Conservation (phyloP, 2,888 invertebrate species). For the Noctua janthina region DNA sequence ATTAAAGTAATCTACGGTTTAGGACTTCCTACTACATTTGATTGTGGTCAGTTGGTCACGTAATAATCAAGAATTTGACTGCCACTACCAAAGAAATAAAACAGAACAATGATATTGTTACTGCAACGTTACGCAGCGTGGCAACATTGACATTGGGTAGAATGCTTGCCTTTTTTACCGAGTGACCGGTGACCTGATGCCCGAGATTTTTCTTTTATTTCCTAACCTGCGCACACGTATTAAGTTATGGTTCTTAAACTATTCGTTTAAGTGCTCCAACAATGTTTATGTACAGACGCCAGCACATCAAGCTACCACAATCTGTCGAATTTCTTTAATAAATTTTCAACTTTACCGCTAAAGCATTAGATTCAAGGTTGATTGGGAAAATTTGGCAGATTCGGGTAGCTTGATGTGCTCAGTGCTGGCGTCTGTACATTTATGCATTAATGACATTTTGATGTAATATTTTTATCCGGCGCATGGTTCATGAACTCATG, state of each 20-base stretch:
- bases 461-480: not conserved
- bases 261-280: not conserved
- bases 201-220: conserved; percentile 30
- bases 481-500: not conserved
- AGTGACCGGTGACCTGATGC: conserved; percentile 29
- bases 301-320: too few relatives aligned
- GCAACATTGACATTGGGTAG: conserved; percentile 53
- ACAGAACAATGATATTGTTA: conserved; percentile 22
- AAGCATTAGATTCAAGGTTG: too few relatives aligned
- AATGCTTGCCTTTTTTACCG: conserved; percentile 8
- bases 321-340: too few relatives aligned
- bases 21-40: conserved; percentile 32
- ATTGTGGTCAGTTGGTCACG: conserved; percentile 10
- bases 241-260: not conserved
- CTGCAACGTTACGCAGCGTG: conserved; percentile 17
- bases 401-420: too few relatives aligned
- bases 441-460: not conserved
- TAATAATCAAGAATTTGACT: conserved; percentile 23
- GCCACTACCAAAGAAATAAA: not conserved
- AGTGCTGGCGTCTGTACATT: too few relatives aligned
- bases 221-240: not conserved
- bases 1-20: conserved; percentile 31
- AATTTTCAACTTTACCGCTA: too few relatives aligned
- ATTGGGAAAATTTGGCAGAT: too few relatives aligned
- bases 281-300: not conserved